Conservation (phyloP, 2,797 vertebrate genomes). For the Hypotaenidia philippensis region DNA sequence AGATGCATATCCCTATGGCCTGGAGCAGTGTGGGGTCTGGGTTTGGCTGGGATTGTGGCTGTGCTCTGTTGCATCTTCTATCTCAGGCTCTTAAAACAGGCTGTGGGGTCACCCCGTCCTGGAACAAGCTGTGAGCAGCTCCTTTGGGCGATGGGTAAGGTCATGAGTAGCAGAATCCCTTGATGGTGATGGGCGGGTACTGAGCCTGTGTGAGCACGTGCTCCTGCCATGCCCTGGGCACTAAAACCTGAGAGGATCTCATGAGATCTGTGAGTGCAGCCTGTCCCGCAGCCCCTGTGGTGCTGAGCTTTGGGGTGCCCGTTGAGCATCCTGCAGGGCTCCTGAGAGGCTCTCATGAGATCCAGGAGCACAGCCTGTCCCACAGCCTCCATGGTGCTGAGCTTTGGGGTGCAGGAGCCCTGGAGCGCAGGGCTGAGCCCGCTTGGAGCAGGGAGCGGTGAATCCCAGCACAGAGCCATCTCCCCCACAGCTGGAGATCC, state of each 20-base stretch:
- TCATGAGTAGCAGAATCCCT: neutral
- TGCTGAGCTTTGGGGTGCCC: fast-evolving
- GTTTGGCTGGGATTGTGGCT: neutral
- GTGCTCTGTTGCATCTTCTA: neutral
- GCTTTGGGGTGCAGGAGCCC: neutral
- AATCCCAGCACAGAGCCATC: neutral
- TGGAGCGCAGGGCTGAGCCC: neutral
- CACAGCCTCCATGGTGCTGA: fast-evolving
- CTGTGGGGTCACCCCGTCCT: neutral
- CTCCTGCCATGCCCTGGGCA: neutral
- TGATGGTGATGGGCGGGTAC: fast-evolving
- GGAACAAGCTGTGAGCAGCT: neutral
- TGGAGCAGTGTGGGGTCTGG: neutral
- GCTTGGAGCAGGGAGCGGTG: neutral
- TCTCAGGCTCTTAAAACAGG: neutral
- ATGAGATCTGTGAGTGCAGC: fast-evolving
- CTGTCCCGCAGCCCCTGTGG: fast-evolving
- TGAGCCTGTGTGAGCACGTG: fast-evolving
- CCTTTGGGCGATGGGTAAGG: neutral
- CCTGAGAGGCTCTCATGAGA: no score
- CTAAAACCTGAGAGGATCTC: neutral
- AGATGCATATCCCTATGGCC: neutral
- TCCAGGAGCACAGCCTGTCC: fast-evolving
- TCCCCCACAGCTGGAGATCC: neutral
- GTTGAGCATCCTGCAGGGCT: neutral